phyloP scores from a whole-genome alignment of 2,888 invertebrate species.

The Ophion slaviceki region DNA sequence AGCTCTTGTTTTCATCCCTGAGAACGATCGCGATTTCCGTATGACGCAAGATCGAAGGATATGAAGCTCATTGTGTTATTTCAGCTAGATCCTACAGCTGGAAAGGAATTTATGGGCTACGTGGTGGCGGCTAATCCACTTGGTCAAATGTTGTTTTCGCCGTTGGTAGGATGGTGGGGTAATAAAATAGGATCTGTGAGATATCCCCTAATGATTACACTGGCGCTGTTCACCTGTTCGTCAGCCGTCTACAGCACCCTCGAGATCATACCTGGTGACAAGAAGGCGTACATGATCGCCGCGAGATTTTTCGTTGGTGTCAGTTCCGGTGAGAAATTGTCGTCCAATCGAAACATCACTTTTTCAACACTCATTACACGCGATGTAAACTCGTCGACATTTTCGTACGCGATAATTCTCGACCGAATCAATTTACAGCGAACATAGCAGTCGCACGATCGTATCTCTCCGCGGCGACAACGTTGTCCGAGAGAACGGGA shows the following conservation, averaged over 20 bases:
- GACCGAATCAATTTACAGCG: slow-evolving; percentile 84
- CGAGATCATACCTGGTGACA: slow-evolving; percentile 87
- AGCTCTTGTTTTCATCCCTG: background rate
- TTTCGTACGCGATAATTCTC: background rate
- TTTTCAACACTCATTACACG: background rate
- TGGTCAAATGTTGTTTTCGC: slow-evolving; percentile 94
- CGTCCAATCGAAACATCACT: background rate
- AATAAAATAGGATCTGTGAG: slow-evolving; percentile 90
- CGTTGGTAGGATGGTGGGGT: slow-evolving; percentile 93
- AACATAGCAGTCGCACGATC: slow-evolving; percentile 93
- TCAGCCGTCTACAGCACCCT: slow-evolving; percentile 91
- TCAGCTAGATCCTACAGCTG: slow-evolving; percentile 91
- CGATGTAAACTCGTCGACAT: background rate
- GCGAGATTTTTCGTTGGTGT: slow-evolving; percentile 93
- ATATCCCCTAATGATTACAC: slow-evolving; percentile 88
- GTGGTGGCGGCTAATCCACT: slow-evolving; percentile 94
- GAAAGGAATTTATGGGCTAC: slow-evolving; percentile 93
- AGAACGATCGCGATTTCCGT: background rate
- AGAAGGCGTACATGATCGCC: slow-evolving; percentile 90
- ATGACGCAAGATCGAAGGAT: slow-evolving; percentile 40
- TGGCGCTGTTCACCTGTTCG: slow-evolving; percentile 89
- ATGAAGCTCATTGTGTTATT: slow-evolving; percentile 73
- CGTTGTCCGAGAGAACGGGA: slow-evolving; percentile 90
- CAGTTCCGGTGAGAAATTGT: slow-evolving; percentile 88
- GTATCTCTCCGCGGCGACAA: slow-evolving; percentile 94